Conservation (phyloP, 2,797 vertebrate species). For the Thunnus albacares region DNA sequence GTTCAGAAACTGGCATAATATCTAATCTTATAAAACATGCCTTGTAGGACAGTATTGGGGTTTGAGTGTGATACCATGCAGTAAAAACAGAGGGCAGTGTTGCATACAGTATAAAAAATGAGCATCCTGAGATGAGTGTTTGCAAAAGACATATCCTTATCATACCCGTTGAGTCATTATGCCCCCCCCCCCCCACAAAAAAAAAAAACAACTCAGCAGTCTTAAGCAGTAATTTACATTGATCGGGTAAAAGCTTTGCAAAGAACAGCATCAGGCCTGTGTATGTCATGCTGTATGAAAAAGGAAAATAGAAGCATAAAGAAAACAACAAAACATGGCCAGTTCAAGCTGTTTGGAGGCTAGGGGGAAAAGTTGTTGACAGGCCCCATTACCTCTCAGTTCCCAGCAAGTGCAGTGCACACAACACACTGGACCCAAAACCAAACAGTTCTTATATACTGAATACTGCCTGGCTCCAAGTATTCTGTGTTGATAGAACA, state of each 20-base stretch:
- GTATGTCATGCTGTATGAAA: background rate
- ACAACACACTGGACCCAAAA: background rate
- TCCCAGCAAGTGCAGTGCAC: background rate
- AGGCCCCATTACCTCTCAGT: too few species aligned
- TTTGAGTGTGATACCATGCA: constrained; percentile 23
- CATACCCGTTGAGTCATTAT: background rate
- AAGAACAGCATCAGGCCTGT: background rate
- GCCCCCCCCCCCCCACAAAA: too few species aligned
- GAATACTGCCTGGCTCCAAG: too few species aligned
- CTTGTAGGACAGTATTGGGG: background rate
- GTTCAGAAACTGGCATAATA: background rate
- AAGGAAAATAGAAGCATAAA: background rate
- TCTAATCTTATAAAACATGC: background rate
- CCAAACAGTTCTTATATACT: too few species aligned
- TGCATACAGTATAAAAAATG: background rate
- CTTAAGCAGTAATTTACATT: background rate
- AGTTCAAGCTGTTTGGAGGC: background rate
- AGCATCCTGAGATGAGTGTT: background rate
- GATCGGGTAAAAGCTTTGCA: background rate
- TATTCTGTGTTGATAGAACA: background rate
- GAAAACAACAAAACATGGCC: background rate
- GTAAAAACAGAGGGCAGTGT: constrained; percentile 48
- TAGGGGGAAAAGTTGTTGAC: too few species aligned
- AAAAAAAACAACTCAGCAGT: background rate
- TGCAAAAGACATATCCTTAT: background rate